These are phyloP conservation scores for Uropetala carovei DNA, from an alignment of 2,888 invertebrate genomes.

Conservation along the genomic window DNA sequence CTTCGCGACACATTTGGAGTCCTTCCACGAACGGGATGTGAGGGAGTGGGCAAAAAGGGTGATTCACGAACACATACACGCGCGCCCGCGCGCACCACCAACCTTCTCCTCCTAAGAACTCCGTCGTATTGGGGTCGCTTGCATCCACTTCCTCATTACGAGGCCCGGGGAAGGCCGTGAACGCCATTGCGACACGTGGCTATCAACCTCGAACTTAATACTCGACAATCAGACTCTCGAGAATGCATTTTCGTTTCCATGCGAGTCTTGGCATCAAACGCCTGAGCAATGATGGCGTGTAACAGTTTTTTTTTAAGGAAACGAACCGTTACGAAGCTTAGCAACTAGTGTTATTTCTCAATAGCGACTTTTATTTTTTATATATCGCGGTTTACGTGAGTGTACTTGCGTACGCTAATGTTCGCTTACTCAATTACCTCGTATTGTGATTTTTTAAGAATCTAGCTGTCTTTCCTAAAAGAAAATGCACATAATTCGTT, in stretches of 20 bases:
- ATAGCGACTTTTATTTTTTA: no score
- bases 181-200: conserved; percentile 37
- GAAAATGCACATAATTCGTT: no score
- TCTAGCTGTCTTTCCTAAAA: no score
- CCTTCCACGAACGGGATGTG: conserved; percentile 36
- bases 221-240: not conserved
- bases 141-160: conserved; percentile 61
- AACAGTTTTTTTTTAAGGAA: not conserved
- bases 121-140: conserved; percentile 49
- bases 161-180: conserved; percentile 12
- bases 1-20: conserved; percentile 54
- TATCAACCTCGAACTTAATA: conserved; percentile 60
- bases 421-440: no score
- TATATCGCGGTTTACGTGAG: no score
- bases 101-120: not conserved
- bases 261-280: not conserved
- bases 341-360: not conserved
- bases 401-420: no score
- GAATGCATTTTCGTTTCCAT: conserved; percentile 4
- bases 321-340: not conserved
- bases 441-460: no score
- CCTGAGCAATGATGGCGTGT: not conserved
- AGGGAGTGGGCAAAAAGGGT: conserved; percentile 32
- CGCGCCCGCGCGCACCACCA: not conserved
- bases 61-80: conserved; percentile 25